Evolutionary conservation across 2,113 vertebrate genomes (phyloP).

Genomic region (Zosterops hypoxanthus): DNA sequence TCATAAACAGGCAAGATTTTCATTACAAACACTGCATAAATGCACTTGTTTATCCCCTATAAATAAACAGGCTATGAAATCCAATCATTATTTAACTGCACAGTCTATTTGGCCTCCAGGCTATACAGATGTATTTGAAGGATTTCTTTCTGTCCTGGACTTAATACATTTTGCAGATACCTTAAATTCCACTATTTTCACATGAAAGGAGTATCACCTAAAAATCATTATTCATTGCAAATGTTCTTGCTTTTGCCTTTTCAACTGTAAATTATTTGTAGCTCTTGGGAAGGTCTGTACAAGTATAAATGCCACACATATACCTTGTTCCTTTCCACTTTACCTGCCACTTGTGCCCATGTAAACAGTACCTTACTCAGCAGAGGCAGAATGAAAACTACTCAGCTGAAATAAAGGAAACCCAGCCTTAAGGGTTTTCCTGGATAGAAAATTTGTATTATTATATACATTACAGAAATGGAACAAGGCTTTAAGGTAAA

Average conservation of each 20-base stretch:
- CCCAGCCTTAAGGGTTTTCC: not conserved
- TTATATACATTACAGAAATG: not conserved
- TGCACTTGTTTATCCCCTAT: not conserved
- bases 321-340: not conserved
- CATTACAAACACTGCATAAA: not conserved
- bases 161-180: not conserved
- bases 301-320: not conserved
- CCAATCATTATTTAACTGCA: not conserved
- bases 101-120: not conserved
- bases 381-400: not conserved
- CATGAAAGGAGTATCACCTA: not conserved
- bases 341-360: not conserved
- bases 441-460: not conserved
- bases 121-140: not conserved
- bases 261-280: not conserved
- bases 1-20: not conserved
- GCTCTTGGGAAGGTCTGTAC: not conserved
- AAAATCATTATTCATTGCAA: not conserved
- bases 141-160: not conserved
- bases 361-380: not conserved
- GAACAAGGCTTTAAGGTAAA: not conserved
- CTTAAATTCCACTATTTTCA: not conserved
- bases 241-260: not conserved
- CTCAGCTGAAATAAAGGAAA: not conserved
- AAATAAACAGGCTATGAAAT: constrained; percentile 12